Percentiles rank a stretch among this genome's conserved stretches.
Conservation (phyloP, 2,888 invertebrate species). For the Antheraea assamensis region DNA sequence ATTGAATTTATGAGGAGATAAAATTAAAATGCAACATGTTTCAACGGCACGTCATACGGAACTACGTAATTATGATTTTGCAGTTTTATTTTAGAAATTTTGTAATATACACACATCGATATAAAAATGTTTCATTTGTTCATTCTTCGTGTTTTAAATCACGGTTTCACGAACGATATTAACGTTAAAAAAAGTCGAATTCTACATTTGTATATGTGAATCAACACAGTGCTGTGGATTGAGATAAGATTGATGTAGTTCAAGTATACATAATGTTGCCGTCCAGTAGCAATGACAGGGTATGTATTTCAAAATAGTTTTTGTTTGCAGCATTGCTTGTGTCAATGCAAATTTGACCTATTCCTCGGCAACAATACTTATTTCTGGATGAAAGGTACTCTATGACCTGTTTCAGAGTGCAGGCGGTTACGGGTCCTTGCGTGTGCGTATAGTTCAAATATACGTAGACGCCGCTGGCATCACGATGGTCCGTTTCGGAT, state of each 20-base stretch:
- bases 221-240: not conserved
- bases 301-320: too few relatives aligned
- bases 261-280: not conserved
- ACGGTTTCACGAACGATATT: not conserved
- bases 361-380: too few relatives aligned
- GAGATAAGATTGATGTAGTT: not conserved
- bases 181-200: not conserved
- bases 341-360: too few relatives aligned
- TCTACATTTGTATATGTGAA: not conserved
- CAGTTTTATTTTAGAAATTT: slow-evolving; percentile 33
- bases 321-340: too few relatives aligned
- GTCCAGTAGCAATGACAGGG: not conserved
- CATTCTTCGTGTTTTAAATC: not conserved
- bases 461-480: too few relatives aligned
- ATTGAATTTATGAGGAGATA: slow-evolving; percentile 64
- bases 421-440: too few relatives aligned
- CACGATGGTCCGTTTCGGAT: too few relatives aligned
- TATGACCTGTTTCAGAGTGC: too few relatives aligned
- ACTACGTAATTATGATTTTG: slow-evolving; percentile 41
- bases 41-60: slow-evolving; percentile 50
- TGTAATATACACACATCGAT: slow-evolving; percentile 23
- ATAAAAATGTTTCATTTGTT: not conserved
- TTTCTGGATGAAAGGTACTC: too few relatives aligned
- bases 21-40: slow-evolving; percentile 67
- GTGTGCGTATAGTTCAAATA: too few relatives aligned